Evolutionary conservation across 2,888 invertebrate genomes (phyloP).

Genomic region (Brenthis daphne): DNA sequence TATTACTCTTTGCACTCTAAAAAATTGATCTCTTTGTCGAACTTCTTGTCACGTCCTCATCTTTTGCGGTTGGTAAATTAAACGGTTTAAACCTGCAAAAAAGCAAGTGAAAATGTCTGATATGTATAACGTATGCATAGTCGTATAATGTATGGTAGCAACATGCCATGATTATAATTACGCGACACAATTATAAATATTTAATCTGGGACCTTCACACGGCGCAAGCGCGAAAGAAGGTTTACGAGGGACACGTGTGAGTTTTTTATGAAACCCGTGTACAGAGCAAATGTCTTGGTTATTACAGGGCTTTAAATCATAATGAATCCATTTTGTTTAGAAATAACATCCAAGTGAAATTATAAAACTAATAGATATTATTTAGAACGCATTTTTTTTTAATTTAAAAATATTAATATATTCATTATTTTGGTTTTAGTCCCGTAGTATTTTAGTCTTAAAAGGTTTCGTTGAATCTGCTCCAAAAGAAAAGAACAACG

Average conservation of each 20-base stretch:
- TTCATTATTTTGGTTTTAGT: not conserved
- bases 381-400: too few relatives aligned
- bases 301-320: slow-evolving; percentile 8
- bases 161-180: not conserved
- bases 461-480: slow-evolving; percentile 12
- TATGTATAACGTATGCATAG: too few relatives aligned
- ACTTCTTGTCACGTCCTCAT: slow-evolving; percentile 4
- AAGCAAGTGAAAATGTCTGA: too few relatives aligned
- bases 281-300: not conserved
- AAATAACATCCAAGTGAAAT: too few relatives aligned
- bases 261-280: slow-evolving; percentile 11
- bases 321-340: not conserved
- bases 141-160: not conserved
- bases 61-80: slow-evolving; percentile 2
- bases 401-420: not conserved
- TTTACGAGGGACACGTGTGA: slow-evolving; percentile 18
- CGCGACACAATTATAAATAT: slow-evolving; percentile 8
- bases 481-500: slow-evolving; percentile 6
- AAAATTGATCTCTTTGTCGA: slow-evolving; percentile 1
- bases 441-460: slow-evolving; percentile 1
- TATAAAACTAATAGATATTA: too few relatives aligned
- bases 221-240: slow-evolving; percentile 14
- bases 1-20: slow-evolving; percentile 7
- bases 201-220: slow-evolving; percentile 7
- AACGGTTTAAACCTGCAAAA: not conserved